Evolutionary conservation across 2,797 vertebrate genomes (phyloP).

Genomic region (Melanotaenia boesemani): DNA sequence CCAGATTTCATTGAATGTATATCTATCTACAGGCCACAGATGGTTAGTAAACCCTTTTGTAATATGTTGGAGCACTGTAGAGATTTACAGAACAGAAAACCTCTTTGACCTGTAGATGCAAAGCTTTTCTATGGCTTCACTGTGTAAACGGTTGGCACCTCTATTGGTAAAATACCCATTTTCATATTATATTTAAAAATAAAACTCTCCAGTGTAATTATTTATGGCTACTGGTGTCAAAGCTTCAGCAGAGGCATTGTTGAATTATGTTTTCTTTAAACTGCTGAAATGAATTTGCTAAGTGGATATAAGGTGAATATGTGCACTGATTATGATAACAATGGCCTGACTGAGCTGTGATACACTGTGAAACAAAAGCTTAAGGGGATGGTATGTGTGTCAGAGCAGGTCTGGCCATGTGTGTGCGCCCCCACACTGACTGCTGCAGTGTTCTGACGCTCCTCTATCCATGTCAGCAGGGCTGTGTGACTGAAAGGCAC

Average conservation of each 20-base stretch:
- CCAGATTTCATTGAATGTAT: slow-evolving; percentile 32
- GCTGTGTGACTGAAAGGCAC: slow-evolving; percentile 69
- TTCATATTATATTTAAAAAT: slow-evolving; percentile 26
- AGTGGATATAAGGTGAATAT: slow-evolving; percentile 56
- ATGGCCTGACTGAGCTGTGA: slow-evolving; percentile 28
- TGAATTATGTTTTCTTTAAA: slow-evolving; percentile 28
- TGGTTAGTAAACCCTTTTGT: slow-evolving; percentile 37
- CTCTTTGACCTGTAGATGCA: slow-evolving; percentile 34
- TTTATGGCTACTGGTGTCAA: slow-evolving; percentile 24
- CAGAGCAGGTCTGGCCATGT: slow-evolving; percentile 47
- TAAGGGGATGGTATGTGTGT: slow-evolving; percentile 71
- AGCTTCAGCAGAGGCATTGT: slow-evolving; percentile 11
- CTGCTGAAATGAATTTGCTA: slow-evolving; percentile 41
- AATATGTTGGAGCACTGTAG: slow-evolving; percentile 27
- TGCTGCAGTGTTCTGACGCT: slow-evolving; percentile 53
- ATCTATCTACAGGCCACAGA: slow-evolving; percentile 34
- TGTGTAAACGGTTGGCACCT: slow-evolving; percentile 4
- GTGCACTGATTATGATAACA: slow-evolving; percentile 40
- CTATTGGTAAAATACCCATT: slow-evolving; percentile 42
- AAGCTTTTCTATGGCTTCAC: slow-evolving; percentile 25
- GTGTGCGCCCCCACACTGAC: slow-evolving; percentile 42
- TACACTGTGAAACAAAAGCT: slow-evolving; percentile 65
- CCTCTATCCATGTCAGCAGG: slow-evolving; percentile 70
- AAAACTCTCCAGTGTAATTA: slow-evolving; percentile 18
- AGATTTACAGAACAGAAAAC: slow-evolving; percentile 35